phyloP scores from a whole-genome alignment of 1,140 invertebrate genomes.

The honey bee (Apis mellifera) region DNA sequence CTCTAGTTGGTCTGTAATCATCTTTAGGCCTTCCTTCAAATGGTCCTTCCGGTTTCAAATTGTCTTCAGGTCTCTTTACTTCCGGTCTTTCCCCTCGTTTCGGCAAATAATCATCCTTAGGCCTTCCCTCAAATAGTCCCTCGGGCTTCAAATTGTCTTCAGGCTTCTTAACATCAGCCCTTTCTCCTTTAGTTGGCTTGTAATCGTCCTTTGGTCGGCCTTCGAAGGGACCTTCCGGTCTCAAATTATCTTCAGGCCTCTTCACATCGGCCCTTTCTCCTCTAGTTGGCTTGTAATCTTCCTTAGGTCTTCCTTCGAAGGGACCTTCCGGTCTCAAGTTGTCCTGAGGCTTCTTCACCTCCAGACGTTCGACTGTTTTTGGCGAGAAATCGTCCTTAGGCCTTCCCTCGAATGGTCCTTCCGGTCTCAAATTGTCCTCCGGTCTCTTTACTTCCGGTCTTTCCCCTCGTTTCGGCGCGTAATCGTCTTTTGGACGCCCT shows the following conservation, averaged over 20 bases:
- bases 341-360: constrained; percentile 77
- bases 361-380: constrained; percentile 59
- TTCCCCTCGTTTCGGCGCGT: constrained; percentile 3
- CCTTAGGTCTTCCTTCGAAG: constrained; percentile 73
- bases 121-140: constrained; percentile 72
- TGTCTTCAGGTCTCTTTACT: constrained; percentile 62
- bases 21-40: constrained; percentile 80
- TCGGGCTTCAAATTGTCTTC: no score
- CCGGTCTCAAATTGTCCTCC: constrained; percentile 81
- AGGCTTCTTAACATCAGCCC: no score
- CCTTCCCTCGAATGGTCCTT: no score
- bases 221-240: constrained; percentile 82
- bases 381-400: constrained; percentile 1
- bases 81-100: constrained; percentile 66
- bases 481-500: constrained; percentile 67
- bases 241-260: constrained; percentile 62
- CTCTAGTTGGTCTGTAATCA: no score
- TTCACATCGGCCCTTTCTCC: constrained; percentile 69
- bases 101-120: constrained; percentile 38
- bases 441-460: constrained; percentile 47
- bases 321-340: constrained; percentile 83
- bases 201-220: constrained; percentile 72
- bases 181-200: no score
- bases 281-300: constrained; percentile 45
- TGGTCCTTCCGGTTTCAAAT: constrained; percentile 80